phyloP scores from a whole-genome alignment of 2,888 invertebrate species.

The Erynnis tages region DNA sequence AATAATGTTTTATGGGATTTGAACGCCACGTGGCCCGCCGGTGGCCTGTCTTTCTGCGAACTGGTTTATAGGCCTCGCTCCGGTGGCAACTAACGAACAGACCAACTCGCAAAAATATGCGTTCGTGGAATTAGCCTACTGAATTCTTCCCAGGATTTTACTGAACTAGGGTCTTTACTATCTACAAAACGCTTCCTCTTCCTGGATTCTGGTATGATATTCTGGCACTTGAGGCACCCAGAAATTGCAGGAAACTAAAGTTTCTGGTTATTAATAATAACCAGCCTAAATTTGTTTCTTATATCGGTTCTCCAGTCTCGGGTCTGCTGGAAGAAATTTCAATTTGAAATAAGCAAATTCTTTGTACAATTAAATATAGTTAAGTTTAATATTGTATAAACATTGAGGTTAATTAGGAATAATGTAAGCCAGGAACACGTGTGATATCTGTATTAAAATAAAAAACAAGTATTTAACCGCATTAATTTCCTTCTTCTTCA shows the following conservation, averaged over 20 bases:
- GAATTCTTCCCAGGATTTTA: constrained; percentile 31
- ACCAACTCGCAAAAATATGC: constrained; percentile 49
- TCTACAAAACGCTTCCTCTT: constrained; percentile 33
- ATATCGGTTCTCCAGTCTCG: no score
- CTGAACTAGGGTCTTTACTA: constrained; percentile 34
- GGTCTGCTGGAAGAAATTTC: no score
- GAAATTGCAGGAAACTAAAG: not conserved
- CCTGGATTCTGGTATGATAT: constrained; percentile 18
- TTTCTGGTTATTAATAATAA: not conserved
- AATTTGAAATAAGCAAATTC: no score
- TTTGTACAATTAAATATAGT: no score
- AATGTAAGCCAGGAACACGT: no score
- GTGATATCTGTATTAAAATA: no score
- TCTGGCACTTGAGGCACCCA: not conserved
- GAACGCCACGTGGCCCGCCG: constrained; percentile 59
- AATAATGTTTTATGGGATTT: constrained; percentile 56
- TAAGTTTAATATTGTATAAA: no score
- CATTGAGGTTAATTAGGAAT: no score
- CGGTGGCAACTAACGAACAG: constrained; percentile 71
- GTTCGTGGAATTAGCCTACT: constrained; percentile 40
- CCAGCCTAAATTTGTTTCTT: no score
- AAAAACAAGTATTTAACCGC: not conserved
- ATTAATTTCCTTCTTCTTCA: constrained; percentile 54
- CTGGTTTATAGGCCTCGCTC: constrained; percentile 73
- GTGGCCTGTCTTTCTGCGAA: constrained; percentile 65